Base-by-base conservation (phyloP, 2,113 vertebrate species). In the Chaetodon auriga region DNA sequence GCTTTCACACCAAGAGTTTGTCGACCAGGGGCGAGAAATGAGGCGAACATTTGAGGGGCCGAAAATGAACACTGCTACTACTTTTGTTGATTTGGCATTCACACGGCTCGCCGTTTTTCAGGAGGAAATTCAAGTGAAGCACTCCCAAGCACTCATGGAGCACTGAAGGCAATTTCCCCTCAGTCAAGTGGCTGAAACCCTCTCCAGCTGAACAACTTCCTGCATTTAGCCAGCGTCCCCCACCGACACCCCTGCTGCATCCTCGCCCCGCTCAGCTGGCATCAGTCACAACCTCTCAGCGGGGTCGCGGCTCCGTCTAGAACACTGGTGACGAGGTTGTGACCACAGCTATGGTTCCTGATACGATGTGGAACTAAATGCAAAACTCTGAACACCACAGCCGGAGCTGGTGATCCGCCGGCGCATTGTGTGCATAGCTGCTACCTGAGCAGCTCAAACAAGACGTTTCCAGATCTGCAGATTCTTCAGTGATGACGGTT, bases 151-250 rank as follows among this genome's bases (percentile, higher is more conserved):
- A 76, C 90, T 91, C 57, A 4, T 87, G 58, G 68, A 84, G 85
- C 89, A 81, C 81, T 79, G 80, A 75, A 83, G 79, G 86, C 75
- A 85, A 89, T 90, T 88, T 90, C 78, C 87, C 84, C 60, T 82
- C 80, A 87, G 89, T 92, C 90, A 92, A 94, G 93, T 87, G 89
- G 75, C 82, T 85, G 80, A 86, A 87, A 89, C 72, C 73, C 93
- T 89, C 92, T 92, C 76, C 83, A 93, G 41, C 90, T 90, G 68
- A 92, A 92, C 91, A 80, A 91, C 93, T 92, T 94, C 92, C 93
- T 92, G 92, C 87, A 41, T 89, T 85, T 88, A 80, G 83, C 23
- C 54, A 58, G 68, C 57, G 9, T 35, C 71, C 71, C 68, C 68
- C 75, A 38, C 16, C 2, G 23, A 66, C 78, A 46, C 63, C 71